phyloP scores from a whole-genome alignment of 1,140 invertebrate genomes.

The Heliconius himera region DNA sequence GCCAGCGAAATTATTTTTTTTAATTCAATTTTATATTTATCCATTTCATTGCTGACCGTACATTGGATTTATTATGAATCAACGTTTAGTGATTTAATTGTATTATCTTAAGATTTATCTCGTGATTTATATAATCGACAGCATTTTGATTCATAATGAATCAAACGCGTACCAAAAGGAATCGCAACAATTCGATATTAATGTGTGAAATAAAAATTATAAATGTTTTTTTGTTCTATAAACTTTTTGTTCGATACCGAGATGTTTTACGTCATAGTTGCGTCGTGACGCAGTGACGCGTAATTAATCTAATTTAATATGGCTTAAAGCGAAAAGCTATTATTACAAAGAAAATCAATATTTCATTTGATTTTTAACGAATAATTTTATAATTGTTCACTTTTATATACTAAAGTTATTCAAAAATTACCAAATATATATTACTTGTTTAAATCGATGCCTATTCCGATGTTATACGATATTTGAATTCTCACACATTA shows the following conservation, averaged over 20 bases:
- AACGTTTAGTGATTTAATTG: slow-evolving; percentile 4
- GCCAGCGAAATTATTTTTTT: slow-evolving; percentile 30
- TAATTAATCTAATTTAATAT: slow-evolving; percentile 16
- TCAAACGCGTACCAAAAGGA: slow-evolving; percentile 8
- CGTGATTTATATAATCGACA: no score
- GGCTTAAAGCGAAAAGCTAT: not conserved
- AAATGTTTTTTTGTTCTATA: slow-evolving; percentile 25
- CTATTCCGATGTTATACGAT: slow-evolving; percentile 5
- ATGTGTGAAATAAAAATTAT: not conserved
- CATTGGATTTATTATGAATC: slow-evolving; percentile 25
- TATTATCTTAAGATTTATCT: not conserved
- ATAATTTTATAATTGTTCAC: not conserved
- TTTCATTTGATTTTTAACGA: not conserved
- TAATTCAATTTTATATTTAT: slow-evolving; percentile 13
- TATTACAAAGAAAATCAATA: slow-evolving; percentile 1
- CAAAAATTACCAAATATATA: no score
- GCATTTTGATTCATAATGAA: slow-evolving; percentile 5
- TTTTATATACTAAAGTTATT: not conserved
- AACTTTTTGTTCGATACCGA: slow-evolving; percentile 22
- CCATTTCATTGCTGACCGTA: slow-evolving; percentile 28
- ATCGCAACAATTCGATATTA: slow-evolving; percentile 27
- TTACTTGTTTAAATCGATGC: not conserved
- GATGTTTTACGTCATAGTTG: slow-evolving; percentile 25
- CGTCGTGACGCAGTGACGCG: slow-evolving; percentile 21
- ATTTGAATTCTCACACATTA: slow-evolving; percentile 1